Base-by-base conservation (phyloP, 2,113 vertebrate species). In the Verasper variegatus region DNA sequence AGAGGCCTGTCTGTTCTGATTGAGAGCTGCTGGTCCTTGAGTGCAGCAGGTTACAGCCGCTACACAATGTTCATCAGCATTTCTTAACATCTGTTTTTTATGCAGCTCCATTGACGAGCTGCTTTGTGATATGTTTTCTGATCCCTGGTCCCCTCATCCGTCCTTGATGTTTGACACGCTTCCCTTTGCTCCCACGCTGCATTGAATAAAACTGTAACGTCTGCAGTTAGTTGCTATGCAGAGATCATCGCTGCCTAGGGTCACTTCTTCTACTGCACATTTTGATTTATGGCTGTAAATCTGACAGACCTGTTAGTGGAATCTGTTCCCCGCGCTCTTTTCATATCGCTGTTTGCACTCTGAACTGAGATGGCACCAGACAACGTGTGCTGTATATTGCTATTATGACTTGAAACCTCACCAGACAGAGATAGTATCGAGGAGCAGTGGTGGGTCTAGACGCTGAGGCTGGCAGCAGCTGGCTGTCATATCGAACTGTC, bases 231-330 rank as follows among this genome's bases (percentile, higher is more conserved):
- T 86, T 74, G 69, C 74, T 78, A 84, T 86, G 59, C 60, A 77
- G 67, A 64, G 70, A 76, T 81, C 74, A 76, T 80, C 80, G 61
- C 56, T 75, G 83, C 67, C 57, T 1, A 20, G 67, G 67, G 69
- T 68, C 55, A 72, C 60, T 6, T 23, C 76, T 76, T 42, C 62
- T 55, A n/a, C 47, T 52, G 8, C 45, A 66, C 27, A 12, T 54
- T 77, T 47, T 24, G 73, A 87, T 83, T 83, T 82, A 81, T 81
- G 76, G 18, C 64, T 65, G 3, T 35, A 71, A 80, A 82, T 84
- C 59, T 65, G 73, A 76, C 68, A 62, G 62, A 37, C 40, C 10
- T 61, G 49, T 86, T 56, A 55, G 66, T 4, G 15, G 49, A 78
- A 77, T 81, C 58, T 71, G 26, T 14, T 79, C 54, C 61, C 67